These are phyloP conservation scores for Prionace glauca DNA, from an alignment of 2,797 vertebrate species.

Conservation along the genomic window DNA sequence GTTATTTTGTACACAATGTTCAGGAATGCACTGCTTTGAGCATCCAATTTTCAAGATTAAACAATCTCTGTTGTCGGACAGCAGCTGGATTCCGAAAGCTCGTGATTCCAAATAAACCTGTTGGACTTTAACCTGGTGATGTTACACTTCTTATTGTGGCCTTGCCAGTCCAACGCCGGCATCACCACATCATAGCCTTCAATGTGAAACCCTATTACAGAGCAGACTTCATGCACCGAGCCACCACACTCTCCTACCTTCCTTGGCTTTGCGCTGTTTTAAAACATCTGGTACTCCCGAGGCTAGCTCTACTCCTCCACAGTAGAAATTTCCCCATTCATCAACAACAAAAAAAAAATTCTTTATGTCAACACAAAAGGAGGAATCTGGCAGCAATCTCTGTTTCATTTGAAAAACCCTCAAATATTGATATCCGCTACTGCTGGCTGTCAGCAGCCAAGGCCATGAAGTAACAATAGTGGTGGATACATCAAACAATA, in stretches of 20 bases:
- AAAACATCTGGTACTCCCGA: neutral
- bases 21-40: neutral
- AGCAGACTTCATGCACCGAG: neutral
- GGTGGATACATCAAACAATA: neutral
- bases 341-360: neutral
- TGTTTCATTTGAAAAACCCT: conserved; percentile 17
- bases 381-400: conserved; percentile 1
- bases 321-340: neutral
- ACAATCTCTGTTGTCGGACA: neutral
- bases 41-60: neutral
- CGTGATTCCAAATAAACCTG: too few relatives aligned
- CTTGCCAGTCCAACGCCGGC: too few relatives aligned
- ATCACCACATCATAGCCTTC: too few relatives aligned
- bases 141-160: too few relatives aligned
- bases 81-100: neutral
- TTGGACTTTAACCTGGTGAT: too few relatives aligned
- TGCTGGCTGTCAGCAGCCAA: conserved; percentile 12
- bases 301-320: neutral
- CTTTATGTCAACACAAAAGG: neutral
- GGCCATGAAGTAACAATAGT: conserved; percentile 26
- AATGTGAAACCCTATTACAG: neutral
- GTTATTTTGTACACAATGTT: neutral
- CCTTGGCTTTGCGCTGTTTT: neutral
- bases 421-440: conserved; percentile 4
- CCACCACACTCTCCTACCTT: neutral